Evolutionary conservation across 1,140 invertebrate genomes (phyloP).

Genomic region (Sitophilus oryzae): DNA sequence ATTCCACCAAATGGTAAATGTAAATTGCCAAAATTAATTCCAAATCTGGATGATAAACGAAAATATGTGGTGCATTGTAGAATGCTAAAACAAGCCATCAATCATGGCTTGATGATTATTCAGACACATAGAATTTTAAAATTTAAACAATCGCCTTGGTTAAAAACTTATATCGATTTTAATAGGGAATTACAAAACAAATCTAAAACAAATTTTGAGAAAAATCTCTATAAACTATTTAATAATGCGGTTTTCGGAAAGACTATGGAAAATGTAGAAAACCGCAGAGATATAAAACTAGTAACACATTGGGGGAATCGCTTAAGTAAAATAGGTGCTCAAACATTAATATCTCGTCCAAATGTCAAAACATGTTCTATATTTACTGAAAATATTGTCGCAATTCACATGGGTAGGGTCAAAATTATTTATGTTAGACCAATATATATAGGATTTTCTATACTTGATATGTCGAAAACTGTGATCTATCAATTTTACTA

Average conservation of each 20-base stretch:
- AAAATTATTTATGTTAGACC: too few relatives aligned
- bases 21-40: slow-evolving; percentile 42
- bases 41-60: slow-evolving; percentile 33
- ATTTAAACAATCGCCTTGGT: slow-evolving; percentile 40
- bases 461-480: too few relatives aligned
- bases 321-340: too few relatives aligned
- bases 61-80: slow-evolving; percentile 43
- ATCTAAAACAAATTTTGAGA: slow-evolving; percentile 43
- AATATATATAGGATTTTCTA: too few relatives aligned
- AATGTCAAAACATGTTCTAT: too few relatives aligned
- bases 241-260: slow-evolving; percentile 43
- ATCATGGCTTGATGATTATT: slow-evolving; percentile 36
- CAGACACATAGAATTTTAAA: slow-evolving; percentile 39
- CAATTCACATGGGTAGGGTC: too few relatives aligned
- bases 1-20: slow-evolving; percentile 26
- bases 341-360: too few relatives aligned
- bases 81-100: slow-evolving; percentile 36
- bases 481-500: too few relatives aligned
- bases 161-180: slow-evolving; percentile 41
- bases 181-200: slow-evolving; percentile 34
- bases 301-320: too few relatives aligned
- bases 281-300: too few relatives aligned
- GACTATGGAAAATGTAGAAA: slow-evolving; percentile 42
- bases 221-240: slow-evolving; percentile 46
- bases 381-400: too few relatives aligned